These are phyloP conservation scores for Drosophila erecta DNA, from an alignment of 1,140 invertebrate species.

Conservation along the genomic window DNA sequence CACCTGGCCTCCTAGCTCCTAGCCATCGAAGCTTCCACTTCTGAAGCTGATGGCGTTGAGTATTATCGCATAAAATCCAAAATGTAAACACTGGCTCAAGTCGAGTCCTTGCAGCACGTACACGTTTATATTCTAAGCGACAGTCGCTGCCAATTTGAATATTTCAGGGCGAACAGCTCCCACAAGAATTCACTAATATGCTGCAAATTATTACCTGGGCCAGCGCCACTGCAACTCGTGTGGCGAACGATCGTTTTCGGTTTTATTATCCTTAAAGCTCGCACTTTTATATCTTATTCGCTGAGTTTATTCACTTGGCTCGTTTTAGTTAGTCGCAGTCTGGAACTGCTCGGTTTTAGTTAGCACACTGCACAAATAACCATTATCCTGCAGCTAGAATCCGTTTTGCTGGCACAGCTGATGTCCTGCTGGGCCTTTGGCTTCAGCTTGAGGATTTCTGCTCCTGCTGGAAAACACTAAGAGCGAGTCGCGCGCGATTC, in stretches of 20 bases:
- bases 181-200: constrained; percentile 40
- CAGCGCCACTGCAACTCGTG: constrained; percentile 8
- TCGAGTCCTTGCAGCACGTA: constrained; percentile 58
- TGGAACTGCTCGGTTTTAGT: constrained; percentile 1
- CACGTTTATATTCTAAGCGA: constrained; percentile 61
- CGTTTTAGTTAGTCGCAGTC: constrained; percentile 18
- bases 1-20: neutral
- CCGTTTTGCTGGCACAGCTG: constrained; percentile 7
- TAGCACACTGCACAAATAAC: constrained; percentile 32
- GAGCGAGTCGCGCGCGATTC: constrained; percentile 68
- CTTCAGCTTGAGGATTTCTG: constrained; percentile 5
- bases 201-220: constrained; percentile 54
- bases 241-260: constrained; percentile 17
- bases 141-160: constrained; percentile 54
- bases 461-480: constrained; percentile 25
- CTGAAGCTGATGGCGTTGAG: constrained; percentile 65
- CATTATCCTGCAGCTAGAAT: constrained; percentile 15
- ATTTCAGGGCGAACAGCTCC: constrained; percentile 28
- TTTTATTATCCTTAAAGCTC: constrained; percentile 12
- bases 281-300: constrained; percentile 3
- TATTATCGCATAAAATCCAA: constrained; percentile 81
- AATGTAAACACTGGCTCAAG: constrained; percentile 74
- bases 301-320: constrained; percentile 18
- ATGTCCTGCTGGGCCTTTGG: constrained; percentile 21
- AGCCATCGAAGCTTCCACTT: constrained; percentile 3